phyloP scores from a whole-genome alignment of 2,888 invertebrate species.

The Acleris emargana region DNA sequence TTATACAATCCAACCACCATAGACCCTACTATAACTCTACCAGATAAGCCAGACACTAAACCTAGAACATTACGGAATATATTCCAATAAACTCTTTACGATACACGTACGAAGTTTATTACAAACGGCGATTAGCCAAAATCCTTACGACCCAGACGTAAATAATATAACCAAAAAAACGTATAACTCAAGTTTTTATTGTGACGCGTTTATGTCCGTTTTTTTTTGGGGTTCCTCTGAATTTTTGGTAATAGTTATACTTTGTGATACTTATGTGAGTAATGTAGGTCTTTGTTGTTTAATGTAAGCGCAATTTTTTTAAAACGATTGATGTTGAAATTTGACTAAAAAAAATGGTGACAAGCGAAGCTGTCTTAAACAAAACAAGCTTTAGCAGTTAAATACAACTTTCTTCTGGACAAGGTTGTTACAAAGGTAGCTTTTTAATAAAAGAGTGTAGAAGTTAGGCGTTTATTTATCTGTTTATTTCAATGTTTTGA shows the following conservation, averaged over 20 bases:
- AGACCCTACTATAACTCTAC: conserved; percentile 10
- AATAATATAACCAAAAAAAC: conserved; percentile 65
- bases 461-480: too few relatives aligned
- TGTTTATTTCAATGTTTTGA: too few relatives aligned
- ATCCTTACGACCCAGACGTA: conserved; percentile 68
- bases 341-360: too few relatives aligned
- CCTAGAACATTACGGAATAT: conserved; percentile 52
- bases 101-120: conserved; percentile 45
- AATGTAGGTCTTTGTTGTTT: neutral
- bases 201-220: conserved; percentile 62
- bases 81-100: conserved; percentile 64
- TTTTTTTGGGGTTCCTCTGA: conserved; percentile 20
- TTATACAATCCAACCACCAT: neutral
- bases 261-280: neutral
- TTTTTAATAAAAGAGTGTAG: too few relatives aligned
- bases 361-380: too few relatives aligned
- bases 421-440: too few relatives aligned
- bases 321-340: too few relatives aligned
- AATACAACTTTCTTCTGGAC: too few relatives aligned
- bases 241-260: neutral
- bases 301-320: too few relatives aligned
- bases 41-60: conserved; percentile 45
- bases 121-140: conserved; percentile 68
- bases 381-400: too few relatives aligned
- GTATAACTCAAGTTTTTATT: conserved; percentile 69